Percentiles rank a stretch among this genome's conserved stretches.
Evolutionary conservation across 2,888 invertebrate species (phyloP).

Genomic region (Alviniconcha strummeri): DNA sequence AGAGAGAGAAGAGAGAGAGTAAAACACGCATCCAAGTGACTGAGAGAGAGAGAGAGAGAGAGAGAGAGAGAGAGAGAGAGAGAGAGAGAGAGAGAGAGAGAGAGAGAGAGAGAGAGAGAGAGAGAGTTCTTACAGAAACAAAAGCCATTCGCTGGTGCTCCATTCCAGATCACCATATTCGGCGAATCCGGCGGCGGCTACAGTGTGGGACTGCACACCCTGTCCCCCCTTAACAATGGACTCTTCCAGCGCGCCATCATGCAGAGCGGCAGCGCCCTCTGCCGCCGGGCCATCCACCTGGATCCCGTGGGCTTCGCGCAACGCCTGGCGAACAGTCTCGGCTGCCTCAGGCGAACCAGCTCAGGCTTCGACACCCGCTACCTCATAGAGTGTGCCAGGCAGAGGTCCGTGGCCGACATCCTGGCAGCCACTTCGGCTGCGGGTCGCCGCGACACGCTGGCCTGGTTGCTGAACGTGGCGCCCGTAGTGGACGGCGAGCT

Average conservation of each 20-base stretch:
- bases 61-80: background rate
- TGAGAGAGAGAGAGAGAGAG: background rate
- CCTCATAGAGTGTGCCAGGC: conserved; percentile 38
- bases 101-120: too few relatives aligned
- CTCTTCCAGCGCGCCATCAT: conserved; percentile 55
- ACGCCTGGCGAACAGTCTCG: conserved; percentile 29
- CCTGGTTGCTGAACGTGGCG: conserved; percentile 33
- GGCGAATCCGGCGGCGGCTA: conserved; percentile 60
- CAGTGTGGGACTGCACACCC: conserved; percentile 47
- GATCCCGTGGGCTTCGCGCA: conserved; percentile 34
- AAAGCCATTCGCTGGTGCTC: too few relatives aligned
- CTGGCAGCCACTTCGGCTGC: conserved; percentile 30
- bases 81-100: too few relatives aligned
- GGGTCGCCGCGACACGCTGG: background rate
- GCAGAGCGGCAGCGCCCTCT: conserved; percentile 52
- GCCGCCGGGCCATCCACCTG: conserved; percentile 33
- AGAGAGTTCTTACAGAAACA: too few relatives aligned
- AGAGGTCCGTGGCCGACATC: conserved; percentile 24
- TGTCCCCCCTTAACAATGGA: conserved; percentile 50
- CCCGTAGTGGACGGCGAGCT: conserved; percentile 38
- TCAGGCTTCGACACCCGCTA: conserved; percentile 17
- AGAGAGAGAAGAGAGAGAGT: background rate
- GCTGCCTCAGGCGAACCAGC: conserved; percentile 23
- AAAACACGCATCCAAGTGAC: background rate
- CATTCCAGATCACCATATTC: conserved; percentile 47